Percentiles rank a stretch among this genome's conserved stretches.
phyloP scores from a whole-genome alignment of 2,888 invertebrate species.

The Graphium colonna region DNA sequence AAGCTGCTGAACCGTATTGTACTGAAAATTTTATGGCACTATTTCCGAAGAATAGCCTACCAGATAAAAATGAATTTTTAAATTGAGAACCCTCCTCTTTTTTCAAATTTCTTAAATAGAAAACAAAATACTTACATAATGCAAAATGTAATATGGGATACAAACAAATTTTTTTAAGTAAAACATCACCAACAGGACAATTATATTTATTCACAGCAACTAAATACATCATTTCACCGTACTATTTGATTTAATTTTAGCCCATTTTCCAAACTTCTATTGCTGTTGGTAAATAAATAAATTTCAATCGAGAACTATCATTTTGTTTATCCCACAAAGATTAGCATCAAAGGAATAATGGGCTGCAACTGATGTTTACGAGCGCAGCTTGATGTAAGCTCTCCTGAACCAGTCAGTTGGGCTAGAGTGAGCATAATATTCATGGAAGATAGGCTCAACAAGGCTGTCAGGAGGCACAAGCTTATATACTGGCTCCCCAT shows the following conservation, averaged over 20 bases:
- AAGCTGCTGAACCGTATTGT: no score
- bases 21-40: no score
- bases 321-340: not conserved
- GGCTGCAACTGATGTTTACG: constrained; percentile 52
- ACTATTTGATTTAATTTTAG: not conserved
- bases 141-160: no score
- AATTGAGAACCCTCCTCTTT: no score
- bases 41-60: no score
- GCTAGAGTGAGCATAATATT: constrained; percentile 85
- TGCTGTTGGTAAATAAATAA: not conserved
- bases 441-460: constrained; percentile 82
- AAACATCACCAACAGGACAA: not conserved
- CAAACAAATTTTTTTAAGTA: no score
- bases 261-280: constrained; percentile 4
- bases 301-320: not conserved
- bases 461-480: constrained; percentile 82
- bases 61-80: no score
- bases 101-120: no score
- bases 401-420: constrained; percentile 74
- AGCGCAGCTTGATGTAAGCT: constrained; percentile 73
- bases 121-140: no score
- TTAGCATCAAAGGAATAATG: constrained; percentile 20
- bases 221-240: constrained; percentile 24
- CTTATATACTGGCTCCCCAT: constrained; percentile 90
- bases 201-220: constrained; percentile 28